phyloP scores from a whole-genome alignment of 2,888 invertebrate genomes.

The Perizoma affinitatum region DNA sequence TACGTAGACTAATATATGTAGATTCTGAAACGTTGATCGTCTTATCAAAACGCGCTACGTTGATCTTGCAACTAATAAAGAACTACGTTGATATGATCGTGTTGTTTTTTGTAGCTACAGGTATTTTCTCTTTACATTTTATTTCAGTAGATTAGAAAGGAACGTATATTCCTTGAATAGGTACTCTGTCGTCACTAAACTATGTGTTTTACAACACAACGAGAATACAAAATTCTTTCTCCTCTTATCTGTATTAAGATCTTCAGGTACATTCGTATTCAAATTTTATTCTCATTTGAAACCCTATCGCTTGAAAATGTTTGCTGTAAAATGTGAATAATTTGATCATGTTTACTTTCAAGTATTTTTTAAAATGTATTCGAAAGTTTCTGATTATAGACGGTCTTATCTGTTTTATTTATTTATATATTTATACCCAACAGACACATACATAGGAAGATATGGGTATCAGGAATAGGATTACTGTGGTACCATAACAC shows the following conservation, averaged over 20 bases:
- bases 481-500: no score
- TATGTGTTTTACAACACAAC: conserved; percentile 28
- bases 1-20: no score
- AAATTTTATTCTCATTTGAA: conserved; percentile 11
- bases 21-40: no score
- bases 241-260: conserved; percentile 14
- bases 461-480: no score
- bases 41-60: not conserved
- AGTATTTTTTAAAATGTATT: no score
- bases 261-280: conserved; percentile 14
- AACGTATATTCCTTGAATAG: not conserved
- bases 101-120: no score
- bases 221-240: conserved; percentile 24
- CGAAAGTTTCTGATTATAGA: no score
- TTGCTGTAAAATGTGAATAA: not conserved
- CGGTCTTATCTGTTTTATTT: no score
- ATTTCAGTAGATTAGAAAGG: not conserved
- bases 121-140: not conserved
- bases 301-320: not conserved
- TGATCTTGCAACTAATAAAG: not conserved
- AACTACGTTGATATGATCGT: no score
- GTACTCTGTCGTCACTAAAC: conserved; percentile 16
- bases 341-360: no score
- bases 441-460: no score
- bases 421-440: no score